A percentile compares a stretch with the other conserved stretches of the same genome.
phyloP scores from a whole-genome alignment of 2,888 invertebrate genomes.

The Pocota personata region DNA sequence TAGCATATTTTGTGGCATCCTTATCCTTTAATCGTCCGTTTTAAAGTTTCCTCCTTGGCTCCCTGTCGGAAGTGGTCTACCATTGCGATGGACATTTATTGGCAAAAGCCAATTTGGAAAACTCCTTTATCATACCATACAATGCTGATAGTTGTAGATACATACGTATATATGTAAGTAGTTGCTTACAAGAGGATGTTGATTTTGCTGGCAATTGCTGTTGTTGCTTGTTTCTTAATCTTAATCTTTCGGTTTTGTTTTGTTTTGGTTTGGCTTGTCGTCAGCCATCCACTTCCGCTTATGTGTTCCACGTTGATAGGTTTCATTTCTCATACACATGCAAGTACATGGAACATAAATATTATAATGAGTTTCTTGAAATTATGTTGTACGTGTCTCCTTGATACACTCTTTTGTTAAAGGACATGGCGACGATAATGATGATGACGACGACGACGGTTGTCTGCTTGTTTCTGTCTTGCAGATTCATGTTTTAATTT shows the following conservation, averaged over 20 bases:
- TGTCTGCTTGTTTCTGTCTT: slow-evolving; percentile 39
- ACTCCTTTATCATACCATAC: neutral
- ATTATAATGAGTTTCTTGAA: slow-evolving; percentile 67
- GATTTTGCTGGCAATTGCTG: neutral
- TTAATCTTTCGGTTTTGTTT: slow-evolving; percentile 58
- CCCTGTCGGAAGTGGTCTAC: slow-evolving; percentile 3
- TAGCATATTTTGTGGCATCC: neutral
- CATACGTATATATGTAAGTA: too few relatives aligned
- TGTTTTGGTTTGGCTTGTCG: slow-evolving; percentile 50
- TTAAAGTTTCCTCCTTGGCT: slow-evolving; percentile 26
- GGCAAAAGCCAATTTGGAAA: slow-evolving; percentile 24
- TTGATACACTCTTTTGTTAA: slow-evolving; percentile 33
- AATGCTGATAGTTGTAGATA: neutral
- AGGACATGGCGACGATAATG: slow-evolving; percentile 30
- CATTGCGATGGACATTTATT: slow-evolving; percentile 11
- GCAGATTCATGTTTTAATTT: slow-evolving; percentile 31
- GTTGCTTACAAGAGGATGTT: neutral
- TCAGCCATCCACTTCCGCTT: slow-evolving; percentile 41
- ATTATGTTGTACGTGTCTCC: slow-evolving; percentile 56
- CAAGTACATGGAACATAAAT: slow-evolving; percentile 42
- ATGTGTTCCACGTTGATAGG: slow-evolving; percentile 21
- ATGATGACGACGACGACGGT: slow-evolving; percentile 34
- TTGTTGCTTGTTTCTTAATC: slow-evolving; percentile 39
- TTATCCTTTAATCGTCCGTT: slow-evolving; percentile 19
- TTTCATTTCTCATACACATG: slow-evolving; percentile 4